Percentiles rank a stretch among this genome's conserved stretches.
Conservation (phyloP, 2,797 vertebrate species). For the Cuculus canorus region DNA sequence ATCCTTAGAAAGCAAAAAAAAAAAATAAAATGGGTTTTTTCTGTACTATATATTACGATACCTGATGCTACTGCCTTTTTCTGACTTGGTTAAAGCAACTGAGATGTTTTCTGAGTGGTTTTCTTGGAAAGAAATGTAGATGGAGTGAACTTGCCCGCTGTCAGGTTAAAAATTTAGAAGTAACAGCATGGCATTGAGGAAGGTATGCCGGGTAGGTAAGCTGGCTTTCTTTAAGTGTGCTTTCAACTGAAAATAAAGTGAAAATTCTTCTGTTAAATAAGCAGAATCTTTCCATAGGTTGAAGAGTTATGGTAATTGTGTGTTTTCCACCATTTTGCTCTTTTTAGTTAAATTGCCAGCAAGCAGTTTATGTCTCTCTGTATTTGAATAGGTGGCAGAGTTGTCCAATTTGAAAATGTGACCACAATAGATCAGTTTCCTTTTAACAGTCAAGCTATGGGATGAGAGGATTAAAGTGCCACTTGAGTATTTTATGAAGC, state of each 20-base stretch:
- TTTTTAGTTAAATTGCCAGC: slow-evolving; percentile 44
- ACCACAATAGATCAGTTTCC: slow-evolving; percentile 39
- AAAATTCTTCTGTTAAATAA: slow-evolving; percentile 51
- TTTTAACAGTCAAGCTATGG: slow-evolving; percentile 23
- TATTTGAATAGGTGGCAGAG: slow-evolving; percentile 29
- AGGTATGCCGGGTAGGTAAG: neutral
- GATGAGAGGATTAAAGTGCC: slow-evolving; percentile 12
- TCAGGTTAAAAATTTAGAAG: slow-evolving; percentile 5
- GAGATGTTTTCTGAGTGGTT: neutral
- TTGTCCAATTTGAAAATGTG: slow-evolving; percentile 43
- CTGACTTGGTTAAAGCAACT: neutral
- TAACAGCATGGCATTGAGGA: neutral
- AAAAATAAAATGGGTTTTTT: neutral
- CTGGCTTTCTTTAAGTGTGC: neutral
- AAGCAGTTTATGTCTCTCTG: neutral
- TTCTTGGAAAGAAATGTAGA: neutral
- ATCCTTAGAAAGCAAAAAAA: neutral
- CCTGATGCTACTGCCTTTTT: neutral
- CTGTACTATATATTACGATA: neutral
- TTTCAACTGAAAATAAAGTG: slow-evolving; percentile 11
- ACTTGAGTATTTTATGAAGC: slow-evolving; percentile 20
- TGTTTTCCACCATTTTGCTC: neutral
- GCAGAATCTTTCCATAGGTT: neutral
- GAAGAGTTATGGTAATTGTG: slow-evolving; percentile 22
- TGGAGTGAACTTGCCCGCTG: neutral